Conservation (phyloP, 2,888 invertebrate genomes). For the Spodoptera exigua region DNA sequence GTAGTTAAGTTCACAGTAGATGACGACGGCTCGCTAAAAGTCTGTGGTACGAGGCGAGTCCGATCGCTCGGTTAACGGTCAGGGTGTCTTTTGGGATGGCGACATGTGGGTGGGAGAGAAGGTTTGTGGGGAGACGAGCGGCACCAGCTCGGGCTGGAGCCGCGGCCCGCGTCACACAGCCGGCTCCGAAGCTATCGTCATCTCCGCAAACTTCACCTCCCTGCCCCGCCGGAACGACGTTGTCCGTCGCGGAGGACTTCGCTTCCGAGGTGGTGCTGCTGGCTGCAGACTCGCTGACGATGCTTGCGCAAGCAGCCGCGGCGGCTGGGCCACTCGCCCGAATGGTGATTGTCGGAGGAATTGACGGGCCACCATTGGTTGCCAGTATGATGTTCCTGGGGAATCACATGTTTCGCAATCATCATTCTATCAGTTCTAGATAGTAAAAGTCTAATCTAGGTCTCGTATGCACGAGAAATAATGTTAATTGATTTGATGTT, state of each 20-base stretch:
- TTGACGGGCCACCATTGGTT: constrained; percentile 92
- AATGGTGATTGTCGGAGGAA: constrained; percentile 92
- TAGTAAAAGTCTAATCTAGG: no score
- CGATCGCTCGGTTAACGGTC: constrained; percentile 76
- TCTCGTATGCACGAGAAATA: no score
- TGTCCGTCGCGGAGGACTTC: constrained; percentile 81
- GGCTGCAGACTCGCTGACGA: constrained; percentile 86
- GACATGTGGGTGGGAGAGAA: constrained; percentile 64
- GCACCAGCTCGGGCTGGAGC: constrained; percentile 88
- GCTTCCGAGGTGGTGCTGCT: constrained; percentile 66
- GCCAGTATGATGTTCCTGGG: constrained; percentile 89
- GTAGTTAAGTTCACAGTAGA: constrained; percentile 26
- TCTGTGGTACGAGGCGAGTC: constrained; percentile 77
- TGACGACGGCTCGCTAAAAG: constrained; percentile 67
- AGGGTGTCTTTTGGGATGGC: constrained; percentile 67
- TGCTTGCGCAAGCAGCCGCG: constrained; percentile 78
- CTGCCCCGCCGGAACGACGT: constrained; percentile 84
- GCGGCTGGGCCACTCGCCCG: constrained; percentile 72
- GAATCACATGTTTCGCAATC: no score
- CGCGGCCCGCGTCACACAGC: constrained; percentile 87
- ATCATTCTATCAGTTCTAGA: no score
- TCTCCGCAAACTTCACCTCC: constrained; percentile 88
- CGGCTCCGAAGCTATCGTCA: constrained; percentile 70
- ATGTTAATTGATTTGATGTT: no score
- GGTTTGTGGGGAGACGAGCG: constrained; percentile 75